Evolutionary conservation across 1,140 invertebrate species (phyloP), one percentile per base, ranked within the genome.

Genomic region (Zophobas morio): DNA sequence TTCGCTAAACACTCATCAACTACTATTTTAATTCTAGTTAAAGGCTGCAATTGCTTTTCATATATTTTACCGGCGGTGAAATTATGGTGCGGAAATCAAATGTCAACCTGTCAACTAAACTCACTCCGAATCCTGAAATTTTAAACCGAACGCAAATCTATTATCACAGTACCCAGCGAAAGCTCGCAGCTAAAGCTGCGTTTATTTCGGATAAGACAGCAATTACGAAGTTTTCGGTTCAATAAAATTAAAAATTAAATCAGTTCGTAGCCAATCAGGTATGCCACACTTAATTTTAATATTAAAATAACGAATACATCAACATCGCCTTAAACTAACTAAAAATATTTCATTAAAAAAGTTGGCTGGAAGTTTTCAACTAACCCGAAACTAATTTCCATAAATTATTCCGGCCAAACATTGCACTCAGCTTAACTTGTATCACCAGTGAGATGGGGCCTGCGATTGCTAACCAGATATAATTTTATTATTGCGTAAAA

Each of bases 261-360:
- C 20, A 54, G 33, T 54, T 20, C 35, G 53, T 54, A 4, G 2
- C 8, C 20, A 34, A 34, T 54, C 5, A 6, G 33, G 60, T 8
- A n/a, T 66, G 37, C 20, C n/a, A 40, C 8, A 32, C 8, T 1
- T n/a, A 66, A 66, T 66, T 66, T 66, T 36, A 66, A 66, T 66
- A 66, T 66, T 46, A 42, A 66, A 66, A 66, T 46, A 57, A n/a
- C 33, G 60, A 66, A 66, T 66, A 42, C 39, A 66, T 46, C 6
- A 66, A 46, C 60, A 32, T 66, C 37, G 36, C 35, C 56, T 60
- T 60, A 33, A 34, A 35, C n/a, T 36, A 66, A 66, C 60, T 66
- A 66, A 66, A 66, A 66, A 66, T 66, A 66, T 66, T 42, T 66
- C 60, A 66, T 66, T 66, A 46, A 66, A 66, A 57, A 66, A 66